Conservation (phyloP, 1,140 invertebrate genomes). For the Chelonus insularis region DNA sequence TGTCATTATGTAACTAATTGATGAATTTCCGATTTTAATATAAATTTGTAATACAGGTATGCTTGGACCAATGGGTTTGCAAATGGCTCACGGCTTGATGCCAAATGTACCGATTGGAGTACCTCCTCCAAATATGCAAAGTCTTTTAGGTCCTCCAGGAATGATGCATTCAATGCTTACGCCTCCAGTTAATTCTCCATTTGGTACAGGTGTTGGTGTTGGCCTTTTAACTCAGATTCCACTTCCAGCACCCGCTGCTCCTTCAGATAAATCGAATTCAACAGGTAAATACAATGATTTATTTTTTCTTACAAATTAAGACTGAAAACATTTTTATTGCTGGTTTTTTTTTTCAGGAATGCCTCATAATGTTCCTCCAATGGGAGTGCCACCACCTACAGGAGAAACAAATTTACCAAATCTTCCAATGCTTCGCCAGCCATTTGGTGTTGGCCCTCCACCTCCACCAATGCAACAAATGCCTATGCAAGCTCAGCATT, state of each 20-base stretch:
- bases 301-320: too few species aligned
- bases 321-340: neutral
- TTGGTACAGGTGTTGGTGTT: constrained; percentile 54
- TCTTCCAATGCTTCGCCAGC: constrained; percentile 52
- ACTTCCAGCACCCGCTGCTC: constrained; percentile 54
- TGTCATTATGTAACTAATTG: too few species aligned
- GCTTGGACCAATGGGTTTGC: constrained; percentile 58
- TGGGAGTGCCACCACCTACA: constrained; percentile 57
- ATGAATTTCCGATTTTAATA: too few species aligned
- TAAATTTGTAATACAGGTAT: constrained; percentile 44
- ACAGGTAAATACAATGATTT: constrained; percentile 50
- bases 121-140: constrained; percentile 67
- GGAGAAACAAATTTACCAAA: constrained; percentile 53
- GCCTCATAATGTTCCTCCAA: constrained; percentile 54
- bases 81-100: constrained; percentile 64
- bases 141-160: constrained; percentile 57
- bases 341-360: constrained; percentile 43
- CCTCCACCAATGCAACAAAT: constrained; percentile 56
- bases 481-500: constrained; percentile 46
- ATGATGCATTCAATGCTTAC: constrained; percentile 62
- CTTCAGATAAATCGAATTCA: constrained; percentile 56
- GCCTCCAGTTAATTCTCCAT: constrained; percentile 55
- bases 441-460: constrained; percentile 50
- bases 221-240: constrained; percentile 57
- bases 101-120: constrained; percentile 66